Evolutionary conservation across 2,113 vertebrate species (phyloP), one percentile per base, ranked within the genome.

Genomic region (Proteles cristata): DNA sequence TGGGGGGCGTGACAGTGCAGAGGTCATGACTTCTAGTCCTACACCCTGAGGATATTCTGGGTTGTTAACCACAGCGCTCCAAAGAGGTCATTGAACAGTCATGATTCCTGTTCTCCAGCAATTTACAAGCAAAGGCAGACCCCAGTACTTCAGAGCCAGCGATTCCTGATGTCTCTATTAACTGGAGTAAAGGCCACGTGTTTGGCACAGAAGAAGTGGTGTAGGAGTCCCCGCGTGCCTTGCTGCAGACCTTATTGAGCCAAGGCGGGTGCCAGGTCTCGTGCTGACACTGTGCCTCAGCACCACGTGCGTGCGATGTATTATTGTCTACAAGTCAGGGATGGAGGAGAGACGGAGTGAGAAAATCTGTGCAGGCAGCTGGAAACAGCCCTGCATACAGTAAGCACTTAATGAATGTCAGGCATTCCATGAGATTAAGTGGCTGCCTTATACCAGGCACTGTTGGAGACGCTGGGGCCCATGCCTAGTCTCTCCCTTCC

Each of bases 21-120:
- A 74, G 21, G 69, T 73, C 45, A 3, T 21, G 19, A 48, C 66
- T 84, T 16, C 58, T 39, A 45, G 35, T 79, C 25, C 4, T 4
- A 61, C 28, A 25, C 28, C 5, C 45, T 7, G 25, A 85, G 58
- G 55, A 17, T 25, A 10, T 39, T 88, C 69, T 16, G 35, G 35
- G 55, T 88, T 80, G 12, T 31, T 31, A 80, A 79, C 12, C 31
- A 11, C 11, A 35, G 21, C 94, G 63, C 33, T 48, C 82, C 8
- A 25, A 33, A 63, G 91, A 91, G 45, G 85, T 68, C 45, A 43
- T 23, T 71, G 11, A 17, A 85, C 65, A 35, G 45, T 73, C 55
- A 68, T 33, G 66, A 55, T 45, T 94, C 43, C 83, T 71, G 26
- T 48, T 88, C 88, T 94, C 39, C 4, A 96, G 93, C 93, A 90